These are phyloP conservation scores for Sphaeridia pumilis DNA, from an alignment of 2,888 invertebrate genomes.

Conservation along the genomic window DNA sequence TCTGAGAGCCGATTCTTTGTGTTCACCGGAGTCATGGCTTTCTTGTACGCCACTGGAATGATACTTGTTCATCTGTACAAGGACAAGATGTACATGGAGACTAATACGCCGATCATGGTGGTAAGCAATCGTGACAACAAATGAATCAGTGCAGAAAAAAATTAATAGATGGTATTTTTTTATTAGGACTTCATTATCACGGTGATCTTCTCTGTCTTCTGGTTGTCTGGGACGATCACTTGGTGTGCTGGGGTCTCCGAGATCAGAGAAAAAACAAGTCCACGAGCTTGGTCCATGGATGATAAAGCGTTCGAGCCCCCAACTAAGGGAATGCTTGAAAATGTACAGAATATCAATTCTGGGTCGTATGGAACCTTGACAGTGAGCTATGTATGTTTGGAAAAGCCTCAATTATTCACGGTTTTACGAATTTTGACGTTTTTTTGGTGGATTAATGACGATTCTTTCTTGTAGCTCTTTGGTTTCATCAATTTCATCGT, in stretches of 20 bases:
- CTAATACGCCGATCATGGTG: conserved; percentile 19
- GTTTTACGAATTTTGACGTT: no score
- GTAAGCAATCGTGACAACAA: no score
- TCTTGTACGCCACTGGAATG: conserved; percentile 37
- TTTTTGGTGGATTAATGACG: no score
- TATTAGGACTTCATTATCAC: conserved; percentile 57
- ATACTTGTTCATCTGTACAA: conserved; percentile 23
- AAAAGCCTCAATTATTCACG: no score
- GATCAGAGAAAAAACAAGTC: conserved; percentile 46
- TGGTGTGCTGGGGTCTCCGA: conserved; percentile 54
- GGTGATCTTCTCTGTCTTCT: conserved; percentile 51
- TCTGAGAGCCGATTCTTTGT: conserved; percentile 57
- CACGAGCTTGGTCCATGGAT: conserved; percentile 31
- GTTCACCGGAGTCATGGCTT: conserved; percentile 55
- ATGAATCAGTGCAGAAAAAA: no score
- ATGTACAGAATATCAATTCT: no score
- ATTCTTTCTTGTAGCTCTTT: conserved; percentile 48
- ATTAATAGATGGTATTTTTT: no score
- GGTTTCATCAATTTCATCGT: conserved; percentile 59
- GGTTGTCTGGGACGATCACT: conserved; percentile 56
- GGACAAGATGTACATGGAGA: conserved; percentile 25
- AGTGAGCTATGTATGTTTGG: conserved; percentile 50
- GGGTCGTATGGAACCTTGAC: conserved; percentile 49
- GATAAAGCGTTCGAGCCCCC: conserved; percentile 4
- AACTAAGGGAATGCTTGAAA: background rate